Evolutionary conservation across 2,888 invertebrate genomes (phyloP).

Genomic region (Scelioninae gen. 1): DNA sequence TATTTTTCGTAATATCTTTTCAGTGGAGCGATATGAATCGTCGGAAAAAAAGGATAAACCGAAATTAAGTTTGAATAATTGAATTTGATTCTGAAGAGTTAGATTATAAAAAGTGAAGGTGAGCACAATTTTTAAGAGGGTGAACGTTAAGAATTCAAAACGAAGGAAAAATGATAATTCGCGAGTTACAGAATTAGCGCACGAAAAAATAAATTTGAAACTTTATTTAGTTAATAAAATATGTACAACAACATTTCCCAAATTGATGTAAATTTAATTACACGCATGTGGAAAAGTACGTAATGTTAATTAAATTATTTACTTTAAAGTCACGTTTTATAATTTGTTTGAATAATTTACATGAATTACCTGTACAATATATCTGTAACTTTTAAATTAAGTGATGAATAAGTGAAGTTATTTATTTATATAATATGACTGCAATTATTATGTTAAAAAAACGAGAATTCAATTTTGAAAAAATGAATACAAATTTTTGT

Average conservation of each 20-base stretch:
- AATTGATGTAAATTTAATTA: conserved; percentile 4
- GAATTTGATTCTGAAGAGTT: not conserved
- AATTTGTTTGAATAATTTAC: not conserved
- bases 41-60: not conserved
- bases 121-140: not conserved
- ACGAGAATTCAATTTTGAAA: no score
- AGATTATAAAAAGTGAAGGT: conserved; percentile 1
- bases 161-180: not conserved
- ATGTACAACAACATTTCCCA: not conserved
- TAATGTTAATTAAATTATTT: conserved; percentile 3
- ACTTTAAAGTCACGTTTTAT: not conserved
- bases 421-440: no score
- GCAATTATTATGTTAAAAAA: no score
- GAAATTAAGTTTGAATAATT: conserved; percentile 5
- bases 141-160: not conserved
- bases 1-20: not conserved
- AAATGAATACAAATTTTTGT: no score
- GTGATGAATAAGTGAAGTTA: no score
- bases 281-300: not conserved
- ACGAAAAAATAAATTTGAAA: not conserved
- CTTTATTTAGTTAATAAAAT: not conserved
- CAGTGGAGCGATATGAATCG: no score
- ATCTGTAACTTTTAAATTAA: no score
- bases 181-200: not conserved
- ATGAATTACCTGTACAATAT: not conserved